phyloP scores from a whole-genome alignment of 1,140 invertebrate genomes.

The Drosophila parabipectinata region DNA sequence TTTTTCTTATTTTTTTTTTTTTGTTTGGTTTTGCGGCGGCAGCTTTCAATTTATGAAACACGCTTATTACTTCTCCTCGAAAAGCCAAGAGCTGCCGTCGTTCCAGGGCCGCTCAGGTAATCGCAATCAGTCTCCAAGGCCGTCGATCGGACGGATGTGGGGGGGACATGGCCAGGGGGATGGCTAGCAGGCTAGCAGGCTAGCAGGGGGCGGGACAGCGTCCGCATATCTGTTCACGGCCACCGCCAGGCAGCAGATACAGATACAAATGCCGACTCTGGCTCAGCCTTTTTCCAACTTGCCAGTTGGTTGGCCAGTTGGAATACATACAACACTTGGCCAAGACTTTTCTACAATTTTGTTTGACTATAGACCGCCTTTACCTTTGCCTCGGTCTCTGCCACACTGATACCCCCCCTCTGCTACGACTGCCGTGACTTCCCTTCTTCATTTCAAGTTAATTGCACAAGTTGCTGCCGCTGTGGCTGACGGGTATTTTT shows the following conservation, averaged over 20 bases:
- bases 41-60: constrained; percentile 81
- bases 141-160: constrained; percentile 21
- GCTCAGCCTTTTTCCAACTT: constrained; percentile 7
- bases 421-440: neutral
- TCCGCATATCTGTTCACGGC: constrained; percentile 47
- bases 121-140: constrained; percentile 70
- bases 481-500: constrained; percentile 59
- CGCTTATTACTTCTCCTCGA: constrained; percentile 63
- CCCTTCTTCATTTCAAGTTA: constrained; percentile 39
- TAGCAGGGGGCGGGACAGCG: constrained; percentile 43
- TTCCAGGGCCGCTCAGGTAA: constrained; percentile 57
- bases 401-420: too few relatives aligned
- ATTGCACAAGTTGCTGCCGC: constrained; percentile 73
- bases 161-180: neutral
- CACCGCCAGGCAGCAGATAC: constrained; percentile 27
- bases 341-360: constrained; percentile 75
- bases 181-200: constrained; percentile 21
- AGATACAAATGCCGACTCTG: constrained; percentile 14
- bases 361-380: constrained; percentile 29
- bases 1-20: constrained; percentile 16
- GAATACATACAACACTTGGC: constrained; percentile 69
- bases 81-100: constrained; percentile 26
- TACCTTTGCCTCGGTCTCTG: neutral
- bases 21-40: constrained; percentile 38
- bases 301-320: constrained; percentile 56